Conservation (phyloP, 1,140 invertebrate genomes). For the Procambarus virginalis region DNA sequence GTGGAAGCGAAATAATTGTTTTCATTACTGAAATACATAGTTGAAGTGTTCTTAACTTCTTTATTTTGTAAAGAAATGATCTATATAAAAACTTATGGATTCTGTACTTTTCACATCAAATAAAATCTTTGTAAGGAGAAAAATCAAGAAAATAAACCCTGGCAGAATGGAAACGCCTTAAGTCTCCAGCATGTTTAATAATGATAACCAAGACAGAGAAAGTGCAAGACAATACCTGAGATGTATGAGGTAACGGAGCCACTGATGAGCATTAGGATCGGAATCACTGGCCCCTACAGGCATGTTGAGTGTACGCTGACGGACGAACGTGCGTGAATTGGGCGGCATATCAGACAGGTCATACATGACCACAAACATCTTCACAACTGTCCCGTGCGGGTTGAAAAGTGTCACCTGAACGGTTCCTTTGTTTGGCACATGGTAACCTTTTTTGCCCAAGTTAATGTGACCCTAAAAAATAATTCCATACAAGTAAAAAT, state of each 20-base stretch:
- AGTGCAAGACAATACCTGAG: conserved; percentile 80
- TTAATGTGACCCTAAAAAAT: conserved; percentile 87
- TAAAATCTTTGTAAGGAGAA: neutral
- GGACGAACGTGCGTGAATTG: conserved; percentile 92
- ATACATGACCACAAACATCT: conserved; percentile 98
- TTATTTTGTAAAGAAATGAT: too few relatives aligned
- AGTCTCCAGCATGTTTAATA: too few relatives aligned
- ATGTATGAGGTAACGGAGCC: conserved; percentile 94
- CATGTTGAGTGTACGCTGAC: conserved; percentile 92
- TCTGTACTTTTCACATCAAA: too few relatives aligned
- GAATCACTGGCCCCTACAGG: conserved; percentile 77
- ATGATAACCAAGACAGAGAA: too few relatives aligned
- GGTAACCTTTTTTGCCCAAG: conserved; percentile 90
- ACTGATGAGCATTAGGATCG: conserved; percentile 76
- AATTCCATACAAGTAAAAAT: neutral
- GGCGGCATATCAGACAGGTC: conserved; percentile 90
- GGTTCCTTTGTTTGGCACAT: conserved; percentile 91
- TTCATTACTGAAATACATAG: too few relatives aligned
- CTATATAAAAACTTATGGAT: too few relatives aligned
- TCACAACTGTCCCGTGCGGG: conserved; percentile 95
- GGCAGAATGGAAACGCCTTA: too few relatives aligned
- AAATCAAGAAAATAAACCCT: neutral
- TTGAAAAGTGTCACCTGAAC: conserved; percentile 97
- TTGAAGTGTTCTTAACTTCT: too few relatives aligned
- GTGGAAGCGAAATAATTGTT: too few relatives aligned